These are phyloP conservation scores for Siderastrea radians DNA, from an alignment of 92 coral and sea anemone species.

Conservation along the genomic window DNA sequence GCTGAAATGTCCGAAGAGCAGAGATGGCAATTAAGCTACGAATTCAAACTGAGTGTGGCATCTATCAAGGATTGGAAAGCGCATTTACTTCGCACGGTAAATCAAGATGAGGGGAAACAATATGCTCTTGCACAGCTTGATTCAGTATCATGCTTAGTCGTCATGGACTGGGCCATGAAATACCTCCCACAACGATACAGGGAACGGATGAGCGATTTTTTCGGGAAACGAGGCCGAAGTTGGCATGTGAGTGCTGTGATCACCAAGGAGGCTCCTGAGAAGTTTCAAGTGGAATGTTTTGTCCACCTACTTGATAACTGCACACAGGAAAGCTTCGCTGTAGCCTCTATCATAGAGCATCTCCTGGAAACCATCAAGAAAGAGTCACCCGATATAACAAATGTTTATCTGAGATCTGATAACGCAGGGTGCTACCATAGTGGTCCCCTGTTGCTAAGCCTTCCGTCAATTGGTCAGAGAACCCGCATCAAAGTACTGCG, in stretches of 20 bases:
- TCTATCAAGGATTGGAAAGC: constrained; percentile 53
- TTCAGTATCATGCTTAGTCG: constrained; percentile 33
- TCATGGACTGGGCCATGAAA: constrained; percentile 70
- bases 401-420: constrained; percentile 67
- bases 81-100: constrained; percentile 41
- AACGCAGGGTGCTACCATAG: constrained; percentile 71
- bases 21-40: constrained; percentile 47
- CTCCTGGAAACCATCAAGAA: constrained; percentile 54
- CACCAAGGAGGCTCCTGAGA: constrained; percentile 41
- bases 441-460: constrained; percentile 27
- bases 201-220: constrained; percentile 68
- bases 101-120: constrained; percentile 64
- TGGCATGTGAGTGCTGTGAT: constrained; percentile 78
- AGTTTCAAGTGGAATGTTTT: constrained; percentile 65
- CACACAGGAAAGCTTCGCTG: constrained; percentile 65
- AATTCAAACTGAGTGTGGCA: constrained; percentile 58
- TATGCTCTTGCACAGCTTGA: constrained; percentile 34
- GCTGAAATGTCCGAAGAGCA: constrained; percentile 36
- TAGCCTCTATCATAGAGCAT: constrained; percentile 65
- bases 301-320: constrained; percentile 59
- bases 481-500: constrained; percentile 25
- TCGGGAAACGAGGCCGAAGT: constrained; percentile 67
- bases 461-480: constrained; percentile 26
- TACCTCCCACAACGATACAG: constrained; percentile 49
- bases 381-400: constrained; percentile 55